A percentile compares a stretch with the other conserved stretches of the same genome.
phyloP scores from a whole-genome alignment of 2,888 invertebrate species.

The Thyatira batis region DNA sequence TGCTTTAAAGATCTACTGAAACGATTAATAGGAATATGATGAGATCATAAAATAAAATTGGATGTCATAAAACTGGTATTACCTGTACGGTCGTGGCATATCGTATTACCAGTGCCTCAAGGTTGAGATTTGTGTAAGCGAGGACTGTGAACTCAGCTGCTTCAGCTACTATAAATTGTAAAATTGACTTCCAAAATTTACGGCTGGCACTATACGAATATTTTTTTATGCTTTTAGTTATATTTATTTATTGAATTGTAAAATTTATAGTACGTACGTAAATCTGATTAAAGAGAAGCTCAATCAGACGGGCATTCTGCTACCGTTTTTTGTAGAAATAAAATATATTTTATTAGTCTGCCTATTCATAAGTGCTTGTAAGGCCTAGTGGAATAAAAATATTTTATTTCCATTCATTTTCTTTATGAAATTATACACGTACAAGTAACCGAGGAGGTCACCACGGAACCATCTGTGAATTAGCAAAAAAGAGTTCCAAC shows the following conservation, averaged over 20 bases:
- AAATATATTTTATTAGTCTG: too few species aligned
- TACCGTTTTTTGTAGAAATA: too few species aligned
- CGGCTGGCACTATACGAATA: not conserved
- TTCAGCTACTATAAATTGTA: not conserved
- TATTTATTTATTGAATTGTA: not conserved
- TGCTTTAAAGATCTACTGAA: constrained; percentile 46
- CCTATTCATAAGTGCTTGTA: too few species aligned
- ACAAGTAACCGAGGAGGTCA: too few species aligned
- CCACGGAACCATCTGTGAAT: too few species aligned
- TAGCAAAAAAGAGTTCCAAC: too few species aligned
- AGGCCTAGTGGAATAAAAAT: too few species aligned
- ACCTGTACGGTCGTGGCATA: constrained; percentile 55
- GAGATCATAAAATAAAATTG: constrained; percentile 72
- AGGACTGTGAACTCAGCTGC: constrained; percentile 7
- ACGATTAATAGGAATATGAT: constrained; percentile 58
- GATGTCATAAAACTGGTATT: constrained; percentile 69
- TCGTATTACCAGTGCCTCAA: constrained; percentile 53
- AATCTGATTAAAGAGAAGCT: not conserved
- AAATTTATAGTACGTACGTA: not conserved
- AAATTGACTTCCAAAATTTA: not conserved
- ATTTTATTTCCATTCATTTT: too few species aligned
- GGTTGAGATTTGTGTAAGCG: constrained; percentile 25
- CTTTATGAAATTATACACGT: too few species aligned
- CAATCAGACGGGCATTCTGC: not conserved
- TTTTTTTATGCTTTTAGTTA: not conserved